Base-by-base conservation (phyloP, 64 coral and sea anemone genomes). In the Stylophora pistillata region DNA sequence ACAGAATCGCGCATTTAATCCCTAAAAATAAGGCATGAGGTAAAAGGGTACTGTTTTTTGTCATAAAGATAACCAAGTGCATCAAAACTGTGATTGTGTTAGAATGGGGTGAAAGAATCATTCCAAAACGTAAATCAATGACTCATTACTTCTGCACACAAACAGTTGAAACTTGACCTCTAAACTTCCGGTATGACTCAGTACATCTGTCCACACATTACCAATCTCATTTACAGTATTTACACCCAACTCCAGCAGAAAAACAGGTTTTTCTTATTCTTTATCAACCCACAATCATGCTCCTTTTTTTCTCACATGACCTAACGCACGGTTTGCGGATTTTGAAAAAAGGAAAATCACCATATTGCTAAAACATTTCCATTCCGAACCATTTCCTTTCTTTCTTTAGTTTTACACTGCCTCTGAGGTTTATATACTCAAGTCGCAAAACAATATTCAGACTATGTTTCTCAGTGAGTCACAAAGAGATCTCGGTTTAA, bases 91-190 rank as follows among this genome's bases (percentile, higher is more conserved):
- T 64, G 33, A 33, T 25, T 1, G 21, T 83, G 33, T 53, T 18
- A 23, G 10, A 47, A 68, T 14, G 62, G 80, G 58, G 10, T n/a
- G 32, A 34, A 15, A 31, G 23, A 84, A 32, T 30, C 58, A n/a
- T 60, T 82, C 6, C 2, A 78, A 78, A 9, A 55, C 56, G 17
- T 32, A 17, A 84, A 15, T 33, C 37, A 47, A 47, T 47, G 37
- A 47, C 7, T 47, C 26, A 16, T 41, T 37, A 6, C 64, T 34
- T 30, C 31, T 62, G 20, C 21, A 28, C n/a, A 27, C 66, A 84
- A n/a, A 5, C 30, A 37, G 18, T n/a, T 83, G 79, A 66, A 68
- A 70, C 61, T 84, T 84, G 80, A 84, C 60, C 32, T 69, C 5
- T 41, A 21, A 21, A 84, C 60, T 69, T 84, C 61, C 80, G 33